phyloP scores from a whole-genome alignment of 2,888 invertebrate genomes.

The Darwinula stevensoni region DNA sequence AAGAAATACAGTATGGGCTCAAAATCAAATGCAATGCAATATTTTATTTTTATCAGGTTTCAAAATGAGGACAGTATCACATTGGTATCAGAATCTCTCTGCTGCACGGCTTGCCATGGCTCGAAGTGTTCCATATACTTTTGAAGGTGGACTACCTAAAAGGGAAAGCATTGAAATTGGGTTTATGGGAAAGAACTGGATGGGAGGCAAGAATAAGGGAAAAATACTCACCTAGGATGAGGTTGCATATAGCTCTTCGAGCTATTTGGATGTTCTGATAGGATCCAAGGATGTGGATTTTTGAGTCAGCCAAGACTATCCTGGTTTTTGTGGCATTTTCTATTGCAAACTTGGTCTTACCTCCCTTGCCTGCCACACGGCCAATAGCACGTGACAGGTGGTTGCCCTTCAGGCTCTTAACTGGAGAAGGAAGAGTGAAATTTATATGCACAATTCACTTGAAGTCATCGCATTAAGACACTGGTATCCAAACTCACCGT shows the following conservation, averaged over 20 bases:
- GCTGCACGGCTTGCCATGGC: no score
- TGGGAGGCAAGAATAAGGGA: background rate
- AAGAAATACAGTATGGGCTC: no score
- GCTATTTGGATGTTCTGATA: slow-evolving; percentile 88
- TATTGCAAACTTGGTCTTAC: slow-evolving; percentile 87
- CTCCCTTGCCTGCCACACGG: slow-evolving; percentile 88
- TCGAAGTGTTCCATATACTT: slow-evolving; percentile 82
- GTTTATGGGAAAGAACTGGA: background rate
- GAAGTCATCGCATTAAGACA: background rate
- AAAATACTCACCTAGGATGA: slow-evolving; percentile 40
- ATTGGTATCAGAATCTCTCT: no score
- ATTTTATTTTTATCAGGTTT: no score
- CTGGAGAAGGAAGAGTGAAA: slow-evolving; percentile 16
- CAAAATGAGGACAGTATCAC: no score
- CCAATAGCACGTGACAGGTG: slow-evolving; percentile 86
- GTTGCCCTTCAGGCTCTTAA: slow-evolving; percentile 64
- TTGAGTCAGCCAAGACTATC: slow-evolving; percentile 82
- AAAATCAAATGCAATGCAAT: no score
- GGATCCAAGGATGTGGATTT: slow-evolving; percentile 88
- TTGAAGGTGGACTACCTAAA: slow-evolving; percentile 65
- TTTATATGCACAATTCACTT: background rate
- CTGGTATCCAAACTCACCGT: slow-evolving; percentile 18
- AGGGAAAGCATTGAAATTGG: slow-evolving; percentile 7
- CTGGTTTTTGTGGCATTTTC: slow-evolving; percentile 96
- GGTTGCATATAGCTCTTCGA: slow-evolving; percentile 71